phyloP scores from a whole-genome alignment of 2,113 vertebrate genomes.

The Nicator chloris region DNA sequence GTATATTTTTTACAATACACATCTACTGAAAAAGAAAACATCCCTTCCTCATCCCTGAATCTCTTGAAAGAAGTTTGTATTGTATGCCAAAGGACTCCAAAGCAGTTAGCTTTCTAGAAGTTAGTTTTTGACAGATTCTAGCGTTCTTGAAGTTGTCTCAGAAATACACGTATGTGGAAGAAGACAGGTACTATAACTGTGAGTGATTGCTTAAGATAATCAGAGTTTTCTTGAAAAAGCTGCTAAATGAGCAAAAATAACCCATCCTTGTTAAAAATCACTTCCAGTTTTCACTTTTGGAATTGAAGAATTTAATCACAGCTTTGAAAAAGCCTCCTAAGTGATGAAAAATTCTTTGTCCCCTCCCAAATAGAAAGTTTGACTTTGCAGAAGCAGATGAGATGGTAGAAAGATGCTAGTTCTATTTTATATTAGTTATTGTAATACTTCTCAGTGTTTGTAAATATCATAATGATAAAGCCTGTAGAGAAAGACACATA shows the following conservation, averaged over 20 bases:
- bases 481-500: neutral
- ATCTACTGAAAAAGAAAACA: neutral
- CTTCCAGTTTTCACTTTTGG: neutral
- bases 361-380: neutral
- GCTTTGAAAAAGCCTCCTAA: neutral
- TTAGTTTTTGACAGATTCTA: neutral
- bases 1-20: neutral
- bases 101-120: neutral
- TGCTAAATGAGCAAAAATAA: slow-evolving; percentile 14
- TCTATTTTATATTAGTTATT: neutral
- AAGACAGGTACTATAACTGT: neutral
- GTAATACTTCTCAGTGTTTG: neutral
- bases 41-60: neutral
- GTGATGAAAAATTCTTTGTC: neutral
- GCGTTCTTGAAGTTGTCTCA: neutral
- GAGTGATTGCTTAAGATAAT: neutral
- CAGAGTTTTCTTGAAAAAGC: slow-evolving; percentile 4
- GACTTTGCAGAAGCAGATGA: neutral
- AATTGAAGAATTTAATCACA: neutral
- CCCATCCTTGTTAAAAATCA: neutral
- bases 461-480: neutral
- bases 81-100: neutral
- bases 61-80: neutral
- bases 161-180: neutral
- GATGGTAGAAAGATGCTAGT: neutral